Evolutionary conservation across 1,140 invertebrate genomes (phyloP), one percentile per base, ranked within the genome.

Genomic region (Papilio polytes): DNA sequence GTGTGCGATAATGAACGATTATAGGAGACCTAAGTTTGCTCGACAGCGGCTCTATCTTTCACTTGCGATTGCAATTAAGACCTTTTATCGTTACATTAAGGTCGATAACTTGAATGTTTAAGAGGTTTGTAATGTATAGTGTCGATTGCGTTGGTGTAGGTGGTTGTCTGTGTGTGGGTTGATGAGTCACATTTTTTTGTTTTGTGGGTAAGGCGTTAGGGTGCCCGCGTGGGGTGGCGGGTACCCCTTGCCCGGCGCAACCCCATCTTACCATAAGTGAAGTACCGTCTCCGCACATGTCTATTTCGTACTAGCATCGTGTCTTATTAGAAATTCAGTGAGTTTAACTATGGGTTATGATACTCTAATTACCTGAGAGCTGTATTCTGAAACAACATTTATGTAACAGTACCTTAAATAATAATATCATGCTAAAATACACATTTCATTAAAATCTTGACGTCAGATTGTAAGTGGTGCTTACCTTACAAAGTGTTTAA

Each of bases 131-230:
- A 88, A 84, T 82, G 80, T 89, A 81, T 82, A 84, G 74, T 82
- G 84, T 83, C 81, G 80, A 80, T 70, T 80, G 56, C 80, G 81
- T 84, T 80, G 82, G 86, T 92, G 88, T 89, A 85, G 85, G 89
- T 89, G 85, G 88, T 87, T 84, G 80, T 86, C 88, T 92, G 85
- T 77, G 91, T 94, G 91, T 94, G 92, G 84, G 93, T 95, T 95
- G 94, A 95, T 95, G 94, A 95, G 94, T 95, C 94, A 95, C 92
- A 93, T 95, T 95, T 94, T 94, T 95, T 94, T 94, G 92, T 95
- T 93, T 94, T 90, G 94, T 93, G 94, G 92, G 94, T 94, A 93
- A 93, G 91, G 92, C 90, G 91, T 88, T 85, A 88, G 92, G 94
- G 91, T 87, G 91, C 85, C 66, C 83, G 89, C 89, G 91, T 93